Evolutionary conservation across 1,140 invertebrate species (phyloP), one percentile per base, ranked within the genome.

Genomic region (Bombyx mandarina): DNA sequence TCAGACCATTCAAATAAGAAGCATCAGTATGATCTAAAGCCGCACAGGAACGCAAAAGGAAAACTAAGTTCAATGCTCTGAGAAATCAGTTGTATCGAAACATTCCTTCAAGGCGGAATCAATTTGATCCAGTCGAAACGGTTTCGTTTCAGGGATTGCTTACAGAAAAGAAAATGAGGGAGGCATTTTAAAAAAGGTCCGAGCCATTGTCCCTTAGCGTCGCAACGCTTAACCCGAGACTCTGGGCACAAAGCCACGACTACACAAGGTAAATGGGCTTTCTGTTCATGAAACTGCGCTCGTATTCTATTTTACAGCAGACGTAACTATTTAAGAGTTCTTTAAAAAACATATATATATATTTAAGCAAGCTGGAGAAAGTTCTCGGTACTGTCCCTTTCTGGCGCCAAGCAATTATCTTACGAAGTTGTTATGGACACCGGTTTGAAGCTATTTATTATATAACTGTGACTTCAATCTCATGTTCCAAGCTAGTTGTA

Each of bases 181-280:
- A 66, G 63, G 63, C 61, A 67, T 69, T 75, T 77, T 71, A 67
- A 73, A 75, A 77, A 80, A 65, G 66, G 65, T 73, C 65, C 63
- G 26, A 65, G 59, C 65, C 58, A 77, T 78, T 78, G 75, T 80
- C 66, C 67, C 63, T 57, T 54, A 66, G 49, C 63, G 69, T 61
- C 66, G 67, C 67, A 57, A 62, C 75, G 75, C 75, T 80, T 80
- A 78, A 80, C 75, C 75, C 73, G 61, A 71, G 71, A 67, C 68
- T 74, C 56, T 59, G 63, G 60, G 67, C 66, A 75, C 71, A 78
- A 77, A 78, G 75, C 67, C 73, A 75, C 26, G 26, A 1, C 75
- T 80, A 75, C 68, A 65, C 58, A 72, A 72, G 70, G 71, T 73
- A 78, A 80, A 78, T 80, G 72, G 74, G 74, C 70, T 75, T 75